These are phyloP conservation scores for Xylota sylvarum DNA, from an alignment of 2,888 invertebrate genomes.

Conservation along the genomic window DNA sequence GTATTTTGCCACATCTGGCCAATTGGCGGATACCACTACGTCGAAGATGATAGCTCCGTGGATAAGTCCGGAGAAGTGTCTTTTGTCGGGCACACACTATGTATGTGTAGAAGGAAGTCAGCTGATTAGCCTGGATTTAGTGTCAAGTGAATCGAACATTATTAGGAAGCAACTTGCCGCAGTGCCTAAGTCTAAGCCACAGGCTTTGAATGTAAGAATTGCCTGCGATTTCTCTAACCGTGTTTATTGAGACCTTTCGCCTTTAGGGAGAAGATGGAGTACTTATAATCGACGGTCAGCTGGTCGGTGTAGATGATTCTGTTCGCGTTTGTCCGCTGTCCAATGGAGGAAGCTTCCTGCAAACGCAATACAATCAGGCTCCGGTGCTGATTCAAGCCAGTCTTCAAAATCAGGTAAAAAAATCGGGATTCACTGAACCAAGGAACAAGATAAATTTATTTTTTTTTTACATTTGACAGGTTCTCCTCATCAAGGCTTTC, in stretches of 20 bases:
- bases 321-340: constrained; percentile 82
- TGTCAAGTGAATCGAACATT: constrained; percentile 85
- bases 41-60: constrained; percentile 88
- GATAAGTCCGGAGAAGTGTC: constrained; percentile 86
- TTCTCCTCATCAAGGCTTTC: constrained; percentile 85
- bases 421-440: constrained; percentile 54
- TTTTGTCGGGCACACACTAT: constrained; percentile 88
- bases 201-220: constrained; percentile 80
- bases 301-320: constrained; percentile 83
- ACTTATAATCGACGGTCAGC: constrained; percentile 82
- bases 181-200: constrained; percentile 81
- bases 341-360: constrained; percentile 82
- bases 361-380: constrained; percentile 81
- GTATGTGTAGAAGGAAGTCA: constrained; percentile 88
- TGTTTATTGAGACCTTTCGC: not conserved
- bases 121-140: constrained; percentile 88
- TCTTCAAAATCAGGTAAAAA: constrained; percentile 84
- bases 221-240: not conserved
- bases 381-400: constrained; percentile 84
- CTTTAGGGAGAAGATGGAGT: constrained; percentile 83
- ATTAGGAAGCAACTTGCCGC: constrained; percentile 85
- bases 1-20: constrained; percentile 88
- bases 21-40: constrained; percentile 85
- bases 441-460: constrained; percentile 49
- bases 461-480: constrained; percentile 83